Evolutionary conservation across 2,888 invertebrate genomes (phyloP).

Genomic region (Deilephila porcellus): DNA sequence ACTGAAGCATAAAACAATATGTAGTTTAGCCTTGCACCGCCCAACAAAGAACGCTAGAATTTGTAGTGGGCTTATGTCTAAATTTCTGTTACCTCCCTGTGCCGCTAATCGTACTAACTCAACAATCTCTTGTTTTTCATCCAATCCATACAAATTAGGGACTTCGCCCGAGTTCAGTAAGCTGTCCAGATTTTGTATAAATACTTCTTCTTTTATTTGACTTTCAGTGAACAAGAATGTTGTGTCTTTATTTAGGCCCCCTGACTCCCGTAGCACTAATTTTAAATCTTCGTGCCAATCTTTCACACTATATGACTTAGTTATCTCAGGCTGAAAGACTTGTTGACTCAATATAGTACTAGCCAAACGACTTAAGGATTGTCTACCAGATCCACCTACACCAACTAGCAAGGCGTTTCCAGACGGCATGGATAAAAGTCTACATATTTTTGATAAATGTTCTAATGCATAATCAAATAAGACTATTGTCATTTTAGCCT

Average conservation of each 20-base stretch:
- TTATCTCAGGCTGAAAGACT: constrained; percentile 91
- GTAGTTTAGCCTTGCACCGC: constrained; percentile 91
- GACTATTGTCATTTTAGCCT: constrained; percentile 92
- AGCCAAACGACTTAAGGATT: constrained; percentile 91
- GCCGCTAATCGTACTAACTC: constrained; percentile 89
- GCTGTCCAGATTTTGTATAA: constrained; percentile 93
- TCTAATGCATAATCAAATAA: constrained; percentile 93
- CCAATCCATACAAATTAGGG: constrained; percentile 92
- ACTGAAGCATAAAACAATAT: constrained; percentile 93
- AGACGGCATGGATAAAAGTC: constrained; percentile 90
- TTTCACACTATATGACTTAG: constrained; percentile 89
- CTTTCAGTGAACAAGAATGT: constrained; percentile 92
- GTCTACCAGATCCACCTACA: constrained; percentile 93
- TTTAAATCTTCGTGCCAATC: constrained; percentile 95
- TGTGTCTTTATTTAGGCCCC: constrained; percentile 89
- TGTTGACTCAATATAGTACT: constrained; percentile 84
- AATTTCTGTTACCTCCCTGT: constrained; percentile 90
- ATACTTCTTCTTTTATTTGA: constrained; percentile 92
- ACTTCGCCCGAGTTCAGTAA: constrained; percentile 94
- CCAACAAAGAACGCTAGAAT: constrained; percentile 90
- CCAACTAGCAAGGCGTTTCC: constrained; percentile 93
- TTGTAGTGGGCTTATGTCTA: constrained; percentile 92
- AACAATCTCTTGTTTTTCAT: constrained; percentile 93
- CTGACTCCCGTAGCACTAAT: constrained; percentile 87
- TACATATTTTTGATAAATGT: constrained; percentile 92